Base-by-base conservation (phyloP, 2,888 invertebrate species). In the Zaprionus lineosus region DNA sequence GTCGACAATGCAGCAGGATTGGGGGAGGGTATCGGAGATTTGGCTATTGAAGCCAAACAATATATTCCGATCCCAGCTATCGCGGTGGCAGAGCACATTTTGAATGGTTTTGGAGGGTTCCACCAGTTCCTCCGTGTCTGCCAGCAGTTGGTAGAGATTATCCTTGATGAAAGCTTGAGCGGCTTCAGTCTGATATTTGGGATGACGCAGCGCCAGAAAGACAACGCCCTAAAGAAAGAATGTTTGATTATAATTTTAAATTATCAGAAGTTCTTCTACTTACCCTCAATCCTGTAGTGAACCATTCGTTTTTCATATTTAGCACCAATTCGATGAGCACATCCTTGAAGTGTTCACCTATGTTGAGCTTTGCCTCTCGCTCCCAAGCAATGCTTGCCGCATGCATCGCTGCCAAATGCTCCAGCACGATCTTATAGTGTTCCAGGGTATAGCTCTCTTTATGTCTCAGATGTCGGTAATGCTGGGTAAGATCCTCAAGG, bases 1-100 rank as follows among this genome's bases (percentile, higher is more conserved):
- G 76, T 93, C 93, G 1, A 93, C 90, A 18, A 93, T 74, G 24
- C 91, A 77, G 55, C 92, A 92, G 3, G 88, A 88, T 0, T 87
- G 75, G 1, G 90, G 89, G 7, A 55, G 1, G 84, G 40, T 90
- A 1, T 64, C 63, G 0, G 59, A 90, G 0, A 39, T 3, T n/a
- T n/a, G n/a, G 87, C 28, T 33, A 3, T 26, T 31, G n/a, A 78
- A 87, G 5, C 81, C 63, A 53, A 82, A 90, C 39, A 90, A 81
- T 19, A 90, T 86, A 67, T 90, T 90, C 2, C 88, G 86, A 55
- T 84, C 84, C 90, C 90, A 90, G 3, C 87, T 66, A 66, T 90
- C 90, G 1, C 89, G 84, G 73, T 90, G 90, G 14, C 91, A 91
- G 0, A 92, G 64, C 0, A 91, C 91, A 67, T 91, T 91, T 5